These are phyloP conservation scores for Chascanopsetta lugubris DNA, from an alignment of 2,113 vertebrate genomes.

Conservation along the genomic window DNA sequence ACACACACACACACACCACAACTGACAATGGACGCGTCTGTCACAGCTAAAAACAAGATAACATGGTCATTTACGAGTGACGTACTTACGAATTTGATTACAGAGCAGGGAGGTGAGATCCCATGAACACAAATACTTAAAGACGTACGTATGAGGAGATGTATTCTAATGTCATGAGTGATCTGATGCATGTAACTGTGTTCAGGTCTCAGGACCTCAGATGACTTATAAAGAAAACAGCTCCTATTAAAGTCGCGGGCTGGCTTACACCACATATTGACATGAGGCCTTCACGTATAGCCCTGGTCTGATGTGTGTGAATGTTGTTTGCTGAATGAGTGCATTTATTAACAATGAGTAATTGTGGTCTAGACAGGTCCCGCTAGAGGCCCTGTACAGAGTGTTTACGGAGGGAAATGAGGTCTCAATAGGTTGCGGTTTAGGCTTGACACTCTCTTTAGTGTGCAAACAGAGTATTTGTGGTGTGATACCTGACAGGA, in stretches of 20 bases:
- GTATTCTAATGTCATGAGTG: too few species aligned
- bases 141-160: too few species aligned
- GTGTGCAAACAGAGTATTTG: conserved; percentile 37
- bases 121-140: too few species aligned
- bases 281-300: background rate
- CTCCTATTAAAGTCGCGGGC: background rate
- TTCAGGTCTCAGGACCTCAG: background rate
- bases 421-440: conserved; percentile 43
- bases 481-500: conserved; percentile 38
- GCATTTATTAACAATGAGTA: conserved; percentile 34
- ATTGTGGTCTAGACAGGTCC: conserved; percentile 25
- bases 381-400: conserved; percentile 29
- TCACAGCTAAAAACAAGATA: too few species aligned
- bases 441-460: conserved; percentile 20
- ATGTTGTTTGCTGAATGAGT: conserved; percentile 1
- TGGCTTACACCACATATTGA: conserved; percentile 11
- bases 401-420: conserved; percentile 66
- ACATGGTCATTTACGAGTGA: too few species aligned
- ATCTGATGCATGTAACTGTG: too few species aligned
- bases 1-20: too few species aligned
- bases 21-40: too few species aligned
- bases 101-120: too few species aligned
- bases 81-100: too few species aligned
- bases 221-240: conserved; percentile 1
- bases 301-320: conserved; percentile 8